phyloP scores from a whole-genome alignment of 2,888 invertebrate species.

The Seladonia tumulorum region DNA sequence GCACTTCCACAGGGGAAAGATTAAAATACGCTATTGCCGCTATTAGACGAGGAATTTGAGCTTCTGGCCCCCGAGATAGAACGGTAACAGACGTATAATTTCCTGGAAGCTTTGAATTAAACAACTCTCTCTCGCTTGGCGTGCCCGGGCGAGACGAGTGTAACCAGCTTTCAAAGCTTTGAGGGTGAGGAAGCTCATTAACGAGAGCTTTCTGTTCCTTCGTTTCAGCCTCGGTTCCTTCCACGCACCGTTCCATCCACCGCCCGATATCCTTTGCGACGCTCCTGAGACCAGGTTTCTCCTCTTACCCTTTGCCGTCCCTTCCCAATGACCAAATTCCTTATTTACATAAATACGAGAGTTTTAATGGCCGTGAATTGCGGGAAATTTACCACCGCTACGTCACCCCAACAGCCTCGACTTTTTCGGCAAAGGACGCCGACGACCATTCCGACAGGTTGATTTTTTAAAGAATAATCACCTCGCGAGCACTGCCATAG shows the following conservation, averaged over 20 bases:
- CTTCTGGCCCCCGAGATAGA: slow-evolving; percentile 67
- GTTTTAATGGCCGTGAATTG: slow-evolving; percentile 71
- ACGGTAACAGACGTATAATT: slow-evolving; percentile 83
- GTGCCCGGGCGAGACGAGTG: slow-evolving; percentile 75
- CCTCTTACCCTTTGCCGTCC: slow-evolving; percentile 37
- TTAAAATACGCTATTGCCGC: slow-evolving; percentile 79
- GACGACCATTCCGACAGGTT: neutral
- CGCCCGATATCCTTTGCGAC: slow-evolving; percentile 64
- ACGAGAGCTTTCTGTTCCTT: slow-evolving; percentile 81
- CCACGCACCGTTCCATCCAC: slow-evolving; percentile 66
- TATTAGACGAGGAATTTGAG: slow-evolving; percentile 76
- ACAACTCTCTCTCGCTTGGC: slow-evolving; percentile 72
- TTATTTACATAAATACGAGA: slow-evolving; percentile 80
- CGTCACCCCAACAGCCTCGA: slow-evolving; percentile 7
- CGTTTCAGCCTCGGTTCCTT: slow-evolving; percentile 66
- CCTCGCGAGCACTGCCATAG: neutral
- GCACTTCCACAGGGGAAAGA: slow-evolving; percentile 73
- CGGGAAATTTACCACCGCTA: slow-evolving; percentile 39
- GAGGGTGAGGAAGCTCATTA: slow-evolving; percentile 84
- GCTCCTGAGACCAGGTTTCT: slow-evolving; percentile 41
- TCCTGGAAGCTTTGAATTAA: slow-evolving; percentile 81
- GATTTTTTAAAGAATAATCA: neutral
- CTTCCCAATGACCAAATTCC: slow-evolving; percentile 63
- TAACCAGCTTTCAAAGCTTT: slow-evolving; percentile 81
- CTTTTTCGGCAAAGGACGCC: neutral